Percentiles rank a stretch among this genome's conserved stretches.
Conservation (phyloP, 2,888 invertebrate genomes). For the Ennomos fuscantarius region DNA sequence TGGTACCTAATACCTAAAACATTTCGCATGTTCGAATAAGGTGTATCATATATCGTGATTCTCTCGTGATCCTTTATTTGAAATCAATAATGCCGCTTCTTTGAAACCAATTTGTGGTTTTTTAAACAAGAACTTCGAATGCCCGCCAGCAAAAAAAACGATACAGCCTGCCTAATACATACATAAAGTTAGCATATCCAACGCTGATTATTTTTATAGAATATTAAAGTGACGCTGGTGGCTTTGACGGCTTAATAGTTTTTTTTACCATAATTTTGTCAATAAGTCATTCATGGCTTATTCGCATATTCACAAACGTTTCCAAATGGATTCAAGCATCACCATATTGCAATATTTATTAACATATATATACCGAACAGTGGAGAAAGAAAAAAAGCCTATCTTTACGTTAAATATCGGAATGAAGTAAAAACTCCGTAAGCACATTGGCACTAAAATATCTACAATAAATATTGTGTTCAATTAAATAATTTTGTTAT, state of each 20-base stretch:
- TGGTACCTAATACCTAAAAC: neutral
- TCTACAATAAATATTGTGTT: conserved; percentile 48
- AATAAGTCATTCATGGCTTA: too few relatives aligned
- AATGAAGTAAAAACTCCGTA: too few relatives aligned
- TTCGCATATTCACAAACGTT: too few relatives aligned
- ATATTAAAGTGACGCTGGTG: too few relatives aligned
- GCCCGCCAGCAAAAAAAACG: conserved; percentile 24
- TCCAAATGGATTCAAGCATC: too few relatives aligned
- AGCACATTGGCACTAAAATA: too few relatives aligned
- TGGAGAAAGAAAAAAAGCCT: too few relatives aligned
- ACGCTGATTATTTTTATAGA: neutral
- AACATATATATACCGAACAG: too few relatives aligned
- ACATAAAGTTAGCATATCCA: conserved; percentile 9
- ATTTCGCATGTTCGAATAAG: conserved; percentile 13
- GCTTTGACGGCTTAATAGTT: too few relatives aligned
- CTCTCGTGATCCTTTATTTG: conserved; percentile 16
- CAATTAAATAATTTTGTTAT: conserved; percentile 55
- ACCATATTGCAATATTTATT: too few relatives aligned
- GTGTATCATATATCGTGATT: conserved; percentile 7
- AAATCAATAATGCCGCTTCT: conserved; percentile 36
- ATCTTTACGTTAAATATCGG: too few relatives aligned
- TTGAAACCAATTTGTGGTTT: conserved; percentile 40
- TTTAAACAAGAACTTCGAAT: conserved; percentile 23
- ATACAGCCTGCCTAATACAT: conserved; percentile 14
- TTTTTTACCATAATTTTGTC: too few relatives aligned